Evolutionary conservation across 1,140 invertebrate genomes (phyloP).

Genomic region (Lepidotrigona ventralis): DNA sequence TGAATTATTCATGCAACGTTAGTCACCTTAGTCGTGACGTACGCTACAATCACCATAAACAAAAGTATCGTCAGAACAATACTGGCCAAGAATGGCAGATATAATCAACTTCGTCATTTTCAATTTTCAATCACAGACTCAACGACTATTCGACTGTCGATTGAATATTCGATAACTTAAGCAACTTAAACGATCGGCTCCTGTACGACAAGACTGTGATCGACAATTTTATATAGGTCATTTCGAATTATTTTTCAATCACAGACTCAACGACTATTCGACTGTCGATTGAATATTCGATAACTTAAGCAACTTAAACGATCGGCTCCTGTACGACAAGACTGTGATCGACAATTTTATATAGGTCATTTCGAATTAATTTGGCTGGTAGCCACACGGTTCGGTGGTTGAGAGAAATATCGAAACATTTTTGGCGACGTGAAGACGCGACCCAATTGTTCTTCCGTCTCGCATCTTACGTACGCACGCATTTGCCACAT

Average conservation of each 20-base stretch:
- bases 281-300: neutral
- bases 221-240: conserved; percentile 31
- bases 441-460: conserved; percentile 45
- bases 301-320: neutral
- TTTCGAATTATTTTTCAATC: neutral
- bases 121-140: neutral
- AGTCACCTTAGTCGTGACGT: too few species aligned
- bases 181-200: neutral
- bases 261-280: too few species aligned
- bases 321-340: too few species aligned
- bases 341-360: conserved; percentile 30
- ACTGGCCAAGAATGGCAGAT: neutral
- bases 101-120: neutral
- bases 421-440: conserved; percentile 31
- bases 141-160: too few species aligned
- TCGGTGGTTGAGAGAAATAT: conserved; percentile 17
- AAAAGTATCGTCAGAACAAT: too few species aligned
- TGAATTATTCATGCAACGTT: too few species aligned
- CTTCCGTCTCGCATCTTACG: conserved; percentile 4
- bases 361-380: conserved; percentile 33
- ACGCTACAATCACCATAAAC: too few species aligned
- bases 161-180: neutral
- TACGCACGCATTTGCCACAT: conserved; percentile 6
- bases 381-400: conserved; percentile 1
- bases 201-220: conserved; percentile 1